Percentiles rank a stretch among this genome's conserved stretches.
phyloP scores from a whole-genome alignment of 2,888 invertebrate genomes.

The Hyalella azteca region DNA sequence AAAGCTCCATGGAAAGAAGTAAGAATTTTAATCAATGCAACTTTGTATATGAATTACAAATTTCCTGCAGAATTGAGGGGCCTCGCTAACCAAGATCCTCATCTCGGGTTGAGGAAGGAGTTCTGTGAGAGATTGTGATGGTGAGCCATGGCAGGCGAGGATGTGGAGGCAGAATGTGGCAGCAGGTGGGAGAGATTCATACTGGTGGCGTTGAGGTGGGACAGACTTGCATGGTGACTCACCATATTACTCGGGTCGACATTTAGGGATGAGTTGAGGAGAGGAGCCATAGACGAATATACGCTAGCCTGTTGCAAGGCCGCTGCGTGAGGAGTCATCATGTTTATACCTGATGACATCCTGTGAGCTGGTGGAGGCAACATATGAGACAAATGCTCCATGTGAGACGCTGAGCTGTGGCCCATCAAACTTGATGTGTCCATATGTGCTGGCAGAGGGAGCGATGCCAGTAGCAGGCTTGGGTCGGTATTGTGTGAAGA shows the following conservation, averaged over 20 bases:
- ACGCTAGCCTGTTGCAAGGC: slow-evolving; percentile 23
- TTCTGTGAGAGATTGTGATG: not conserved
- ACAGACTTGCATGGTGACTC: slow-evolving; percentile 6
- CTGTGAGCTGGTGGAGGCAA: slow-evolving; percentile 14
- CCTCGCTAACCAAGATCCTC: too few relatives aligned
- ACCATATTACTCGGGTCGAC: slow-evolving; percentile 20
- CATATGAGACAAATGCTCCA: slow-evolving; percentile 19
- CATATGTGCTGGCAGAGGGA: slow-evolving; percentile 16
- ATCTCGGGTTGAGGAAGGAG: slow-evolving; percentile 10
- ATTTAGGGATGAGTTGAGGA: slow-evolving; percentile 6
- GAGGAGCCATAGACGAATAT: slow-evolving; percentile 22
- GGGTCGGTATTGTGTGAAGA: not conserved
- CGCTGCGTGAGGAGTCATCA: slow-evolving; percentile 14
- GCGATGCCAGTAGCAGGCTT: not conserved
- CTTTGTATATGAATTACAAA: too few relatives aligned
- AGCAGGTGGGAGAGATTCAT: slow-evolving; percentile 21
- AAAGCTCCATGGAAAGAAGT: too few relatives aligned
- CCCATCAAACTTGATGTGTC: not conserved
- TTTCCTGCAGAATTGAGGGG: too few relatives aligned
- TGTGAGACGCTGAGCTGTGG: not conserved
- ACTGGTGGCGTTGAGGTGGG: slow-evolving; percentile 12
- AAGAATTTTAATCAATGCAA: too few relatives aligned
- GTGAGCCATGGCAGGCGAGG: not conserved
- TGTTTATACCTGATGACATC: slow-evolving; percentile 20
- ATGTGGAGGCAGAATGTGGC: not conserved